Evolutionary conservation across 2,113 vertebrate genomes (phyloP), one percentile per base, ranked within the genome.

Genomic region (Gavialis gangeticus): DNA sequence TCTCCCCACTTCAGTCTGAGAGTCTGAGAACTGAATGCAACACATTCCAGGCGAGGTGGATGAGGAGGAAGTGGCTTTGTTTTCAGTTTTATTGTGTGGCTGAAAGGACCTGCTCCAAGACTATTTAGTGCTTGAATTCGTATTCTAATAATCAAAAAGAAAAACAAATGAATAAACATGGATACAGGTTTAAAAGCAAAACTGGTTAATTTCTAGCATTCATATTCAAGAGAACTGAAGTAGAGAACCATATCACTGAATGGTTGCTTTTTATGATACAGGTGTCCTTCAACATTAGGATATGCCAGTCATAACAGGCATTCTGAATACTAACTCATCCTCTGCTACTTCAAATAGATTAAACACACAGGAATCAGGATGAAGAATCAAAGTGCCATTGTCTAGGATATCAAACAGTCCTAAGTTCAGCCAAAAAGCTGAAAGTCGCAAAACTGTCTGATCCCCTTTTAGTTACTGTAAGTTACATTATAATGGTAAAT

Each of bases 1-100:
- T 99, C 99, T 90, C 99, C 99, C 99, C 99, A 99, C 96, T 99
- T 99, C 93, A 99, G 98, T 98, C 99, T 98, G 96, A 99, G 99
- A 94, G 99, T 99, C 97, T 99, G 99, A 97, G 99, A 99, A 98
- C 98, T 99, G 98, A 98, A 99, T 46, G 98, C 99, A 60, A 98
- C 99, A 97, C 99, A 99, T 98, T 99, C 99, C 96, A 99, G 98
- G 67, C 99, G 99, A 76, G 99, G 99, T 4, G 99, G 99, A 83
- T 98, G 98, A 0, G 99, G 99, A 30, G 99, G 99, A 6, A 99
- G 98, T 91, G 99, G 99, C 96, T 99, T 99, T 56, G 99, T 99
- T 98, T 99, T 99, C 98, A 99, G 97, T 97, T 99, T 99, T 96
- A 99, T 98, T 94, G 98, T 98, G 97, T 99, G 99, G 97, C 99